Evolutionary conservation across 2,888 invertebrate genomes (phyloP), one percentile per base, ranked within the genome.

Genomic region (Tinea semifulvella): DNA sequence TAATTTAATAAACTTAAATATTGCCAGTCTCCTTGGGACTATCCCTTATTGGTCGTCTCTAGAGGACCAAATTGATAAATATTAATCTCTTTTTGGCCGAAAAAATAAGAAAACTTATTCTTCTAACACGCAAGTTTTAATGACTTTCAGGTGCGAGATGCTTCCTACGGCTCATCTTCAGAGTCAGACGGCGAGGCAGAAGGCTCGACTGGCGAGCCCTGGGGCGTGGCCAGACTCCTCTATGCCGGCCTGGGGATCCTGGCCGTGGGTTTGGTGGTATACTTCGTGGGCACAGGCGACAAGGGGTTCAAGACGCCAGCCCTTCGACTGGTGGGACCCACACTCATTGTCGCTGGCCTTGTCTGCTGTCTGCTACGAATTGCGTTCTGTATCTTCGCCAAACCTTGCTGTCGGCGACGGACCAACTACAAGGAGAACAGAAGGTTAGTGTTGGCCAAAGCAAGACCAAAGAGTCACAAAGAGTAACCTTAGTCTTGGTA

Each of bases 211-310:
- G 87, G 88, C 51, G 88, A 87, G 54, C 89, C 91, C 53, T 91
- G 90, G 77, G 91, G 92, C 43, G 91, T 92, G 51, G 92, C 92
- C 53, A 88, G 92, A 51, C 85, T 94, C 52, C 85, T 94, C 46
- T 94, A 94, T 73, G 91, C 93, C 43, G 94, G 94, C 45, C 85
- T 94, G 53, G 91, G 89, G 53, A 90, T 89, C 17, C 88, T 92
- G 49, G 91, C 93, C 17, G 82, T 94, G 54, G 94, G 94, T 46
- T 86, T 92, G 59, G 90, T 94, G 57, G 91, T 94, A 58, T 91
- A 92, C 66, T 93, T 94, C 80, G 93, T 94, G 53, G 94, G 93
- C 56, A 92, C 93, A 52, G 94, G 94, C 60, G 94, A 94, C 80
- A 92, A 93, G 77, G 88, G 88, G 75, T 93, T 90, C 86, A 92